These are phyloP conservation scores for Psittacula echo DNA, from an alignment of 2,797 vertebrate genomes.

Conservation along the genomic window DNA sequence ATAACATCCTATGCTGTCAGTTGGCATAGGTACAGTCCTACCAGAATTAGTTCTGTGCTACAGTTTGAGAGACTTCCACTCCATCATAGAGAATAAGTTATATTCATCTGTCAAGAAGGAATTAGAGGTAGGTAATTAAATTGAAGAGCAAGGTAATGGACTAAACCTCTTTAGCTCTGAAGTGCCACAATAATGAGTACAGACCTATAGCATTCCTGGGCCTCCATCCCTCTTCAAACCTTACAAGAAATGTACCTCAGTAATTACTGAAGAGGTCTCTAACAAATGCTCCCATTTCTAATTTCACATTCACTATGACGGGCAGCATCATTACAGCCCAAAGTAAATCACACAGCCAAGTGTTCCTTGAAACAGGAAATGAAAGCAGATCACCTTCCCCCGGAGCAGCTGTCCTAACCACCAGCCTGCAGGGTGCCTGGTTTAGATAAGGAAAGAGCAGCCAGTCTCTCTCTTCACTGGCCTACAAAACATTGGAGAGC, in stretches of 20 bases:
- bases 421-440: rapidly evolving
- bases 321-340: neutral
- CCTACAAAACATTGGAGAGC: neutral
- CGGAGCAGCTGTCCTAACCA: neutral
- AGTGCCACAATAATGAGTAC: neutral
- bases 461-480: neutral
- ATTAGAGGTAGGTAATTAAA: neutral
- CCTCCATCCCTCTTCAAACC: neutral
- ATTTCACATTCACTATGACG: neutral
- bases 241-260: neutral
- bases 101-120: neutral
- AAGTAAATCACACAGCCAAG: neutral
- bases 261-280: neutral
- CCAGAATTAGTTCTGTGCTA: neutral
- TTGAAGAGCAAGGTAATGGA: neutral
- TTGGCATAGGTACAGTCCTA: rapidly evolving
- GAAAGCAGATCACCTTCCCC: neutral
- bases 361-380: conserved; percentile 25
- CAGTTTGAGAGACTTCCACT: neutral
- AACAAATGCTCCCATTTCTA: neutral
- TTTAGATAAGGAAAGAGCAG: neutral
- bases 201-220: neutral
- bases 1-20: neutral
- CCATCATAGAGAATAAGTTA: neutral
- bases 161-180: neutral